phyloP scores from a whole-genome alignment of 2,888 invertebrate species.

The Galerucella nymphaeae region DNA sequence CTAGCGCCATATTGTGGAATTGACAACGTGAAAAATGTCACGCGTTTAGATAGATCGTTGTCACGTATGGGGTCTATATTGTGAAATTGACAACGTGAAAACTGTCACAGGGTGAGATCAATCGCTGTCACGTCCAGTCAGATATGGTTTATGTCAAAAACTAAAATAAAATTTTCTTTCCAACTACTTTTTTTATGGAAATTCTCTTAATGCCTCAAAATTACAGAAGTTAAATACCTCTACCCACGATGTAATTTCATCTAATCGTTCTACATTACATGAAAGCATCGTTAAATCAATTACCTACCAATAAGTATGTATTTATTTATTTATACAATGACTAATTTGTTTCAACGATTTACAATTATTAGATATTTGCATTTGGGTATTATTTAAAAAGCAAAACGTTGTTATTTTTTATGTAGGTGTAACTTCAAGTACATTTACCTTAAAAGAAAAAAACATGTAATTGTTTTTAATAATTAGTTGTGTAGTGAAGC shows the following conservation, averaged over 20 bases:
- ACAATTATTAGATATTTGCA: neutral
- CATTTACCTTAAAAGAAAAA: neutral
- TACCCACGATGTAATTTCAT: neutral
- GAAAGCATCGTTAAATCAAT: neutral
- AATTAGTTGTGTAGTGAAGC: neutral
- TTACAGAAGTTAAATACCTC: neutral
- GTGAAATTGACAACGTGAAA: too few relatives aligned
- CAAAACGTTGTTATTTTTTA: neutral
- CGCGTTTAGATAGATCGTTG: too few relatives aligned
- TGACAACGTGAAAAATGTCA: too few relatives aligned
- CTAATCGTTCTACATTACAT: neutral
- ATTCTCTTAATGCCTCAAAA: neutral
- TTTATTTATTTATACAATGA: conserved; percentile 4
- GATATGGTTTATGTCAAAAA: too few relatives aligned
- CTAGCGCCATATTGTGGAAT: too few relatives aligned
- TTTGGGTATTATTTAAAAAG: conserved; percentile 6
- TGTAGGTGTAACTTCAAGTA: neutral
- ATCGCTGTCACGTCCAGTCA: too few relatives aligned
- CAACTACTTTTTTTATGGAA: too few relatives aligned
- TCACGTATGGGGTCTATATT: too few relatives aligned
- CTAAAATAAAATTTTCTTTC: too few relatives aligned
- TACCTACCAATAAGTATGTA: neutral
- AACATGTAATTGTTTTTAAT: neutral
- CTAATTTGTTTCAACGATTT: neutral
- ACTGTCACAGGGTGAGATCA: too few relatives aligned